phyloP scores from a whole-genome alignment of 2,797 vertebrate genomes.

The Parauchenoglanis ngamensis region DNA sequence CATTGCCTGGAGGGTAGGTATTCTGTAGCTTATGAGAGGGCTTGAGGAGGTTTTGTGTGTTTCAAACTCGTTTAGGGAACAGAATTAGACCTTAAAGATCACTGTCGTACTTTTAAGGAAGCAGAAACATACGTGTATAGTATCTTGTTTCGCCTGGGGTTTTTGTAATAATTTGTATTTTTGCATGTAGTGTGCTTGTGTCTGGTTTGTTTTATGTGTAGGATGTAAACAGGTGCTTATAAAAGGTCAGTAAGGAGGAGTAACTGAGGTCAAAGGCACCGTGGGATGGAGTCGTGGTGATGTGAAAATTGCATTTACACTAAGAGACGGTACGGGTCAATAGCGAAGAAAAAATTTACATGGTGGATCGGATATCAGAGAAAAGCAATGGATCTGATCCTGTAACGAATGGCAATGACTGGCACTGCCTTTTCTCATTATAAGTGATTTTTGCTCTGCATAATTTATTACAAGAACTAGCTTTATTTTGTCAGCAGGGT shows the following conservation, averaged over 20 bases:
- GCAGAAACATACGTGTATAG: background rate
- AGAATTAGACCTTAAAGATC: background rate
- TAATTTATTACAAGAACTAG: too few relatives aligned
- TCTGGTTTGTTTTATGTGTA: background rate
- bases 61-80: background rate
- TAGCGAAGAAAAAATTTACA: background rate
- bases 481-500: too few relatives aligned
- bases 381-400: background rate
- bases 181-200: background rate
- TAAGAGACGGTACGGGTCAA: background rate
- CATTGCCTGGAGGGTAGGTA: constrained; percentile 9
- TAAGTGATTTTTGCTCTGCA: background rate
- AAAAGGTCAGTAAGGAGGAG: background rate
- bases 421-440: background rate
- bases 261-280: background rate
- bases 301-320: background rate
- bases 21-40: background rate
- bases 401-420: background rate
- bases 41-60: background rate
- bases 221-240: background rate
- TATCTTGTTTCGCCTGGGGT: background rate
- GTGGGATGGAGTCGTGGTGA: background rate
- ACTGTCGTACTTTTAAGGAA: too few relatives aligned
- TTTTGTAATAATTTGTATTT: background rate
- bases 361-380: background rate